A percentile compares a stretch with the other conserved stretches of the same genome.
Evolutionary conservation across 2,113 vertebrate genomes (phyloP).

Genomic region (Setophaga kirtlandii): DNA sequence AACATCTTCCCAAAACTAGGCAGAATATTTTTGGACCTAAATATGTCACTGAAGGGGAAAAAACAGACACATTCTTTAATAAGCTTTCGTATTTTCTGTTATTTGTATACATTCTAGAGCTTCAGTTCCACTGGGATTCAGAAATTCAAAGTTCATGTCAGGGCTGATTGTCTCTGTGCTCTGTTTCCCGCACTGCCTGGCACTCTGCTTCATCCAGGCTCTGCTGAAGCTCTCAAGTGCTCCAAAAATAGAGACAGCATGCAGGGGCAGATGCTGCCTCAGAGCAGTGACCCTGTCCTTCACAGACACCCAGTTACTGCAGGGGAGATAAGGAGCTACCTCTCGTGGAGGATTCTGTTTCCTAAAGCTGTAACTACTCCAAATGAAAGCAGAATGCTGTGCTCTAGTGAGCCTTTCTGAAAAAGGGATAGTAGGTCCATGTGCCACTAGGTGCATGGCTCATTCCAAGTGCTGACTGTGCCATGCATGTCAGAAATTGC

Average conservation of each 20-base stretch:
- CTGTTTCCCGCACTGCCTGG: not conserved
- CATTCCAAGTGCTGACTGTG: not conserved
- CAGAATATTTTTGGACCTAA: conserved; percentile 89
- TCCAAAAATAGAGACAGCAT: not conserved
- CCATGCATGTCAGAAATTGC: not conserved
- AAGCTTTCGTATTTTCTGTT: not conserved
- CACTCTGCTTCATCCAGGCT: not conserved
- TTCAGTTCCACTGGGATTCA: not conserved
- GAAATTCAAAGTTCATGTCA: not conserved
- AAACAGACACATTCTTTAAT: not conserved
- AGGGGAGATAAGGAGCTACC: not conserved
- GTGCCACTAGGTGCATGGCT: not conserved
- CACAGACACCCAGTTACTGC: not conserved
- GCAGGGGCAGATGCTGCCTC: not conserved
- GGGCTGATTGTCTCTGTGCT: not conserved
- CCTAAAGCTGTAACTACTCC: not conserved
- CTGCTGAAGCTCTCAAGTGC: not conserved
- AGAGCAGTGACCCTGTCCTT: not conserved
- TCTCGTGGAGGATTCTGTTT: not conserved
- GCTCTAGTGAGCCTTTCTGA: not conserved
- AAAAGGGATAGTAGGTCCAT: not conserved
- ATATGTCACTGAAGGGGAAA: conserved; percentile 88
- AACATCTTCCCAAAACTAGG: conserved; percentile 92
- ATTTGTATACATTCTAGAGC: not conserved
- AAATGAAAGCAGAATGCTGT: not conserved